A percentile compares a stretch with the other conserved stretches of the same genome.
phyloP scores from a whole-genome alignment of 2,113 vertebrate genomes.

The Tretioscincus oriximinensis region DNA sequence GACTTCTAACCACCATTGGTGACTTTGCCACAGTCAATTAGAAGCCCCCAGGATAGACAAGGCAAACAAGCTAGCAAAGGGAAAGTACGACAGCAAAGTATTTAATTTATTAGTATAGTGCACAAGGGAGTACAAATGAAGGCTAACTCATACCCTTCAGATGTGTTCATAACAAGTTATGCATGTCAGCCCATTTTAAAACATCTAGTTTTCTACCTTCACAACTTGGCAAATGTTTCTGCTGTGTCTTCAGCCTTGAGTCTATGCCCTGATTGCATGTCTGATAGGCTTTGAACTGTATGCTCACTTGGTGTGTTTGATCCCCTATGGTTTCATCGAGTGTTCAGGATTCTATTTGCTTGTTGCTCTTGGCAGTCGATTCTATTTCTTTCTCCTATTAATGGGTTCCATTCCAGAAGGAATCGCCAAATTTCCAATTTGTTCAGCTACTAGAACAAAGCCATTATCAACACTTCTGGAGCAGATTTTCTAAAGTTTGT shows the following conservation, averaged over 20 bases:
- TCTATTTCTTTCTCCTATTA: constrained; percentile 11
- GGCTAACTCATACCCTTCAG: not conserved
- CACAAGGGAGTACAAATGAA: not conserved
- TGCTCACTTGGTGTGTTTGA: not conserved
- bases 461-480: constrained; percentile 16
- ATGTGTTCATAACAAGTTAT: not conserved
- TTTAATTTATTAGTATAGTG: not conserved
- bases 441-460: constrained; percentile 10
- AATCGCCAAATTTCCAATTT: constrained; percentile 14
- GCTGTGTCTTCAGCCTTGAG: not conserved
- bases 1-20: not conserved
- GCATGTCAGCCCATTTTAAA: not conserved
- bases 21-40: not conserved
- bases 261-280: not conserved
- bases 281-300: not conserved
- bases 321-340: not conserved
- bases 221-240: not conserved
- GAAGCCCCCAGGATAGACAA: not conserved
- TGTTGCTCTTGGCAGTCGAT: constrained; percentile 5
- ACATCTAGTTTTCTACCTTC: too few relatives aligned
- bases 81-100: not conserved
- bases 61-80: not conserved
- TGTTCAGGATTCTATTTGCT: constrained; percentile 1
- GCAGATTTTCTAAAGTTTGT: not conserved
- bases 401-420: constrained; percentile 23